phyloP scores from a whole-genome alignment of 2,113 vertebrate species.

The Thomomys bottae region DNA sequence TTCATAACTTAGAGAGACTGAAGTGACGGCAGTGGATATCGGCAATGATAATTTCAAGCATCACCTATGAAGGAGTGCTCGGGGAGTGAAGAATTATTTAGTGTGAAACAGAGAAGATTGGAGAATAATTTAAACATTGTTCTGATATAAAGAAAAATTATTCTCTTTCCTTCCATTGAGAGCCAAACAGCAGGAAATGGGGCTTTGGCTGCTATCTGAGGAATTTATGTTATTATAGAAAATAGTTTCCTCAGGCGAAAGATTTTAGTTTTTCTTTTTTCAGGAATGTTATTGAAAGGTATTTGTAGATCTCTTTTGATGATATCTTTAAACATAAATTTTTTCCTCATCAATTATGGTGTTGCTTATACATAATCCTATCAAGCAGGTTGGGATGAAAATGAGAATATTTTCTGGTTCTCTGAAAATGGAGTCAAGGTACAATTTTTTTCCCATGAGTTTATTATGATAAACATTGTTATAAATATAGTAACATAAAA shows the following conservation, averaged over 20 bases:
- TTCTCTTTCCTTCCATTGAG: slow-evolving; percentile 69
- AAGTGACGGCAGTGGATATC: slow-evolving; percentile 57
- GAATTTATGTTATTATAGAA: slow-evolving; percentile 77
- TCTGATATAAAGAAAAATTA: slow-evolving; percentile 78
- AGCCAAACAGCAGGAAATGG: slow-evolving; percentile 70
- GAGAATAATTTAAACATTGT: slow-evolving; percentile 77
- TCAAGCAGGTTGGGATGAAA: slow-evolving; percentile 12
- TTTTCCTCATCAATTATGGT: slow-evolving; percentile 49
- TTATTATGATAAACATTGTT: not conserved
- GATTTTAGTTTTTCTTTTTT: slow-evolving; percentile 66
- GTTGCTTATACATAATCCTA: slow-evolving; percentile 27
- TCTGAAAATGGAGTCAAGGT: not conserved
- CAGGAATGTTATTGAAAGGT: slow-evolving; percentile 59
- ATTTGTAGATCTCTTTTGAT: slow-evolving; percentile 42
- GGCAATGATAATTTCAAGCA: slow-evolving; percentile 69
- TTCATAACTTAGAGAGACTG: slow-evolving; percentile 55
- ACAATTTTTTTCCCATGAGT: slow-evolving; percentile 17
- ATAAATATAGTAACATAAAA: not conserved
- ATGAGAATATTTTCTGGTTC: slow-evolving; percentile 15
- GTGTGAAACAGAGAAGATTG: slow-evolving; percentile 71
- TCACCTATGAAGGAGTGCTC: slow-evolving; percentile 62
- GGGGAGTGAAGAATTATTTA: slow-evolving; percentile 73
- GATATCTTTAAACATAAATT: slow-evolving; percentile 57
- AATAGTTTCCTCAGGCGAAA: slow-evolving; percentile 75
- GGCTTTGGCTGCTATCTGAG: slow-evolving; percentile 69